Base-by-base conservation (phyloP, 1,140 invertebrate species). In the Aphelenchoides fujianensis region DNA sequence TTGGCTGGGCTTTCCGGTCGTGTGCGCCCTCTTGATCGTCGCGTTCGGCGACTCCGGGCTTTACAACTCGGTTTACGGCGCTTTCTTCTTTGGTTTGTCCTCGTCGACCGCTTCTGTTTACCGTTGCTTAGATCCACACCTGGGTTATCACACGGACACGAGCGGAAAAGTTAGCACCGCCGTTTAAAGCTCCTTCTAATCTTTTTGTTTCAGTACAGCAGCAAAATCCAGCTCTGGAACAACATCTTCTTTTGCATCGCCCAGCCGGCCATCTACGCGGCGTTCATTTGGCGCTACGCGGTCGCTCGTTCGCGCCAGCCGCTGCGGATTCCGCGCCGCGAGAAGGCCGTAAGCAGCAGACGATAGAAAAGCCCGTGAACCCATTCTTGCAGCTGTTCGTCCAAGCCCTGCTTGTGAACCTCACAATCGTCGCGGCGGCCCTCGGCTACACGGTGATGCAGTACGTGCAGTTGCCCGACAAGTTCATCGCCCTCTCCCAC, bases 1-100 rank as follows among this genome's bases (percentile, higher is more conserved):
- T 7, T 59, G 55, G 55, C 34, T 59, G 55, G 55, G 5, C 5
- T 7, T 5, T 59, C 55, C 55, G 7, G 19, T 59, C 5, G 23
- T 59, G 5, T 7, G 12, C 55, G 19, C 55, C 5, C 27, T 59
- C 23, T 59, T 59, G 55, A 59, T 59, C 23, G 28, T 59, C 55
- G 19, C 34, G 28, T 5, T 59, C 23, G 55, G 5, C 7, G 34
- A 59, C 5, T 32, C 55, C 12, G 55, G 55, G 34, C 19, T 59
- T 19, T 59, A 59, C 55, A 59, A 19, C 23, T 5, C 5, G 5
- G 23, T 59, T 19, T 19, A 59, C 5, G 5, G 55, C 19, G 55
- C 55, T 5, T 59, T 7, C 55, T 59, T 59, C 55, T 59, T 59
- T n/a, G n/a, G n/a, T n/a, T n/a, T n/a, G n/a, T n/a, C n/a, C n/a